These are phyloP conservation scores for Ptychobarbus kaznakovi DNA, from an alignment of 2,797 vertebrate species.

Conservation along the genomic window DNA sequence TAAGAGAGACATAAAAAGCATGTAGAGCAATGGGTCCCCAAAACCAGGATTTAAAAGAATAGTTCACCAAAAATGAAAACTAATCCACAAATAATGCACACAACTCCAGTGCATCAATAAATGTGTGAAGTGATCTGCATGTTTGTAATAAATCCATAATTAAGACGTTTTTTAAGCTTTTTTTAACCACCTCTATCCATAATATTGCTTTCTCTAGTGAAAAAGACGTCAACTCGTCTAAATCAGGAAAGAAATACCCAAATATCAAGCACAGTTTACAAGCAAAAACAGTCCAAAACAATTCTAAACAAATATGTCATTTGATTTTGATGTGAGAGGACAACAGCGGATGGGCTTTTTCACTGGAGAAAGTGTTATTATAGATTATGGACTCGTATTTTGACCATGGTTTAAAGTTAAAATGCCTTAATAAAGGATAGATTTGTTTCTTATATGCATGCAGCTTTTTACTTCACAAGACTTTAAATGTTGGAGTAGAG, in stretches of 20 bases:
- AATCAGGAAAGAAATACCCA: neutral
- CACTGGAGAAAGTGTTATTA: neutral
- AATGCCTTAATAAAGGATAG: neutral
- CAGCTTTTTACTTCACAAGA: neutral
- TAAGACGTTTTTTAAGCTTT: neutral
- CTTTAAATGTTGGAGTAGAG: neutral
- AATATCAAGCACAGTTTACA: neutral
- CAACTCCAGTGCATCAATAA: neutral
- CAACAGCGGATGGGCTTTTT: neutral
- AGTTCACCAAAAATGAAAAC: neutral
- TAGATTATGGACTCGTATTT: neutral
- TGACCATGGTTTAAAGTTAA: neutral
- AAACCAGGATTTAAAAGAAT: neutral
- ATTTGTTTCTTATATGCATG: neutral
- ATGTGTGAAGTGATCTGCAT: neutral
- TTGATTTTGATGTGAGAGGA: too few species aligned
- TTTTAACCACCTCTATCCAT: neutral
- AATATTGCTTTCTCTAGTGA: neutral
- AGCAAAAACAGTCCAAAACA: neutral
- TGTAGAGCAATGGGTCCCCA: neutral
- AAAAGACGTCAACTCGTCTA: neutral
- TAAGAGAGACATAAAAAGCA: neutral
- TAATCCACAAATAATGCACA: neutral
- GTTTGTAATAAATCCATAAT: neutral
- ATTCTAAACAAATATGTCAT: neutral